phyloP scores from a whole-genome alignment of 1,140 invertebrate species.

The Drosophila malerkotliana region DNA sequence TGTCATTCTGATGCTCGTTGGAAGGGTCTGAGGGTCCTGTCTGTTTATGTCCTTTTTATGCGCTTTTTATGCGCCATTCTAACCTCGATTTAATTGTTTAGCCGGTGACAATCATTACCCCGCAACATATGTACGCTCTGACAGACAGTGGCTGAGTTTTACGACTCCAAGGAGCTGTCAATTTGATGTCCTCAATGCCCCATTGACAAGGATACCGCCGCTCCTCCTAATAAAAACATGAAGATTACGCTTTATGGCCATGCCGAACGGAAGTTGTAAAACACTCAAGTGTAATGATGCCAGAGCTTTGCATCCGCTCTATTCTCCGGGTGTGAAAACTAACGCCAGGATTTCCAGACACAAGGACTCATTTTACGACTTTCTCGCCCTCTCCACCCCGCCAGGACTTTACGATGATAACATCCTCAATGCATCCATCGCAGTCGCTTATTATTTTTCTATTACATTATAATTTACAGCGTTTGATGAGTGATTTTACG shows the following conservation, averaged over 20 bases:
- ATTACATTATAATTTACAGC: conserved; percentile 78
- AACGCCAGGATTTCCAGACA: conserved; percentile 48
- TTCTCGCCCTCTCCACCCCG: neutral
- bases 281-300: conserved; percentile 79
- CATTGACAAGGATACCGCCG: conserved; percentile 58
- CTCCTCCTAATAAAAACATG: conserved; percentile 72
- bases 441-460: conserved; percentile 74
- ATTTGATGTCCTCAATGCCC: conserved; percentile 73
- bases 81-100: conserved; percentile 84
- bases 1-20: conserved; percentile 20
- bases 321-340: conserved; percentile 68
- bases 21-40: conserved; percentile 14
- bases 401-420: conserved; percentile 70
- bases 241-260: conserved; percentile 77
- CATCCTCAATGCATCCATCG: conserved; percentile 62
- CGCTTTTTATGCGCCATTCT: conserved; percentile 83
- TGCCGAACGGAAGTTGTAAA: conserved; percentile 76
- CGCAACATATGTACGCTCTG: conserved; percentile 61
- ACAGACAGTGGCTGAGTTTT: conserved; percentile 62
- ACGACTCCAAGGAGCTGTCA: conserved; percentile 79
- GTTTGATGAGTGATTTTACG: conserved; percentile 65
- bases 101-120: conserved; percentile 83
- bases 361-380: conserved; percentile 61
- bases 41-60: conserved; percentile 81
- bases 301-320: conserved; percentile 43